phyloP scores from a whole-genome alignment of 2,113 vertebrate genomes.

The Sapayoa aenigma region DNA sequence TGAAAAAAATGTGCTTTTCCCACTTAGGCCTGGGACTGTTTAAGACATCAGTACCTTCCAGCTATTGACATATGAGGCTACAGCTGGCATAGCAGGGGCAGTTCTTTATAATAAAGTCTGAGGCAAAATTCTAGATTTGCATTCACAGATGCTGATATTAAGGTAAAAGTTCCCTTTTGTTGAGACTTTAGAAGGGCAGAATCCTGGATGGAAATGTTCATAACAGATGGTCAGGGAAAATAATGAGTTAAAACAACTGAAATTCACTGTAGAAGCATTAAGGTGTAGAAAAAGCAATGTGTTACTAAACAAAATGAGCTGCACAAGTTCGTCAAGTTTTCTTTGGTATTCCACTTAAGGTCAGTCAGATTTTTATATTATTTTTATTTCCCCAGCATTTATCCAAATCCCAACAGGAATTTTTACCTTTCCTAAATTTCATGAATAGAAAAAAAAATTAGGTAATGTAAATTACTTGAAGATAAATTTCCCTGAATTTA shows the following conservation, averaged over 20 bases:
- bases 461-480: background rate
- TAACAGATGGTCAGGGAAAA: background rate
- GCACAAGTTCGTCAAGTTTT: background rate
- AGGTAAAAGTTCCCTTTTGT: background rate
- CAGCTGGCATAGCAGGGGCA: background rate
- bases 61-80: background rate
- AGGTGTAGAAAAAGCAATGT: background rate
- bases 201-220: accelerated
- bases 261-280: background rate
- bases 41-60: background rate
- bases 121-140: background rate
- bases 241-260: background rate
- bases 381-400: background rate
- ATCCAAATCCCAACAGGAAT: background rate
- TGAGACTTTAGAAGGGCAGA: background rate
- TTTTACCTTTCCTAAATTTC: background rate
- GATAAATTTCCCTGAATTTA: background rate
- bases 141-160: background rate
- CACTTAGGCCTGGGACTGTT: background rate
- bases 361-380: background rate
- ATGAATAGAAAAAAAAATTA: background rate
- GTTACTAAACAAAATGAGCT: background rate
- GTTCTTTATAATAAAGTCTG: accelerated
- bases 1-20: background rate
- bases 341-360: background rate